Evolutionary conservation across 2,888 invertebrate species (phyloP).

Genomic region (Taphrorychus bicolor): DNA sequence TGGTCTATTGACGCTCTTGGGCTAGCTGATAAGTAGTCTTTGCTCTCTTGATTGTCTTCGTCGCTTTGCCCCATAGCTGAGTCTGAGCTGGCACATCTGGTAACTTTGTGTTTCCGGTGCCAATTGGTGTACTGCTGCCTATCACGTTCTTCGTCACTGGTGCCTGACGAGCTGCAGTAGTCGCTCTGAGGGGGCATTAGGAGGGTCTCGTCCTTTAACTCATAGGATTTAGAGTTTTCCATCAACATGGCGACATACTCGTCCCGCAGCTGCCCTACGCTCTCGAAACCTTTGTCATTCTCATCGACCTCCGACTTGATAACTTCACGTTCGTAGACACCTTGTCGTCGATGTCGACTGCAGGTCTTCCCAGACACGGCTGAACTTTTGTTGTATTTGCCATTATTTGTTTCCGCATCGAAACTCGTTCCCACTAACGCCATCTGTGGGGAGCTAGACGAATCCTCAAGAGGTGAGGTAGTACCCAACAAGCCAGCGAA

Average conservation of each 20-base stretch:
- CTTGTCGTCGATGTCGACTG: conserved; percentile 52
- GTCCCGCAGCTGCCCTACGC: conserved; percentile 54
- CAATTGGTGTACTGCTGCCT: conserved; percentile 33
- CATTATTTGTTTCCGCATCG: conserved; percentile 1
- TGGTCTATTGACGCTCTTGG: conserved; percentile 57
- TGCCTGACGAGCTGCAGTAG: conserved; percentile 51
- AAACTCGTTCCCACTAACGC: conserved; percentile 38
- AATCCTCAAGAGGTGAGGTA: conserved; percentile 25
- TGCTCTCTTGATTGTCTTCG: conserved; percentile 53
- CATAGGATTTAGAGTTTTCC: conserved; percentile 43
- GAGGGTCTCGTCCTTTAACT: conserved; percentile 38
- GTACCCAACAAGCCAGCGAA: conserved; percentile 49
- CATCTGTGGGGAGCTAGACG: conserved; percentile 43
- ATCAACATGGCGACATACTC: conserved; percentile 55
- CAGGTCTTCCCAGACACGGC: neutral
- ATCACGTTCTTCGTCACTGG: conserved; percentile 55
- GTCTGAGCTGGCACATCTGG: conserved; percentile 61
- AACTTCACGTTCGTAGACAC: conserved; percentile 33
- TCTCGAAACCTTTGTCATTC: conserved; percentile 49
- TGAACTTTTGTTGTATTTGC: neutral
- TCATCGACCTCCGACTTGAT: conserved; percentile 28
- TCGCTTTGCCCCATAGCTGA: conserved; percentile 63
- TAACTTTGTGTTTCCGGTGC: conserved; percentile 24
- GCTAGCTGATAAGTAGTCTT: conserved; percentile 42
- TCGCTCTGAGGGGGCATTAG: conserved; percentile 55